Percentiles rank a stretch among this genome's conserved stretches.
phyloP scores from a whole-genome alignment of 2,113 vertebrate species.

The Saccopteryx leptura region DNA sequence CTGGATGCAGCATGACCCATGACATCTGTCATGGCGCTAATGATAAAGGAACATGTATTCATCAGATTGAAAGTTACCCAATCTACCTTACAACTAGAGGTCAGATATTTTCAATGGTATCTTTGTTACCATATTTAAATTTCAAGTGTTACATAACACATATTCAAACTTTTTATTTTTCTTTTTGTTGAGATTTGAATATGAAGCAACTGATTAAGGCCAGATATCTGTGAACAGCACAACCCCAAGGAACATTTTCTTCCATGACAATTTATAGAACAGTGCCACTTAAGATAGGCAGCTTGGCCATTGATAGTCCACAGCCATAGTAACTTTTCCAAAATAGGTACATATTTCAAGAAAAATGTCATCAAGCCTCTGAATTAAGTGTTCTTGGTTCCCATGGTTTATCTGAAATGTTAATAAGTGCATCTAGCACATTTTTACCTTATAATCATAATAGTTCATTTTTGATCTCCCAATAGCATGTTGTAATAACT shows the following conservation, averaged over 20 bases:
- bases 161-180: neutral
- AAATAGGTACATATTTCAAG: neutral
- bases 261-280: neutral
- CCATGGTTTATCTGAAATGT: conserved; percentile 12
- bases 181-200: conserved; percentile 24
- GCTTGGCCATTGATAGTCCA: neutral
- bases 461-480: conserved; percentile 57
- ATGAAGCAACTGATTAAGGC: neutral
- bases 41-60: neutral
- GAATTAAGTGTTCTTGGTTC: conserved; percentile 23
- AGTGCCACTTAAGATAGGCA: neutral
- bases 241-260: neutral
- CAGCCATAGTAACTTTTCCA: neutral
- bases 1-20: neutral
- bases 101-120: neutral
- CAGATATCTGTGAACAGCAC: neutral
- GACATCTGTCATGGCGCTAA: neutral
- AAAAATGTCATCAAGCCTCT: conserved; percentile 5
- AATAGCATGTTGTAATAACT: conserved; percentile 20
- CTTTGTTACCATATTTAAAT: conserved; percentile 21
- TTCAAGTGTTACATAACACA: neutral
- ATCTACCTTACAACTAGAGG: neutral
- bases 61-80: neutral
- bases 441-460: conserved; percentile 48
- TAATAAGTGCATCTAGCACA: conserved; percentile 44